Base-by-base conservation (phyloP, 2,888 invertebrate genomes). In the Drosophila rellima region DNA sequence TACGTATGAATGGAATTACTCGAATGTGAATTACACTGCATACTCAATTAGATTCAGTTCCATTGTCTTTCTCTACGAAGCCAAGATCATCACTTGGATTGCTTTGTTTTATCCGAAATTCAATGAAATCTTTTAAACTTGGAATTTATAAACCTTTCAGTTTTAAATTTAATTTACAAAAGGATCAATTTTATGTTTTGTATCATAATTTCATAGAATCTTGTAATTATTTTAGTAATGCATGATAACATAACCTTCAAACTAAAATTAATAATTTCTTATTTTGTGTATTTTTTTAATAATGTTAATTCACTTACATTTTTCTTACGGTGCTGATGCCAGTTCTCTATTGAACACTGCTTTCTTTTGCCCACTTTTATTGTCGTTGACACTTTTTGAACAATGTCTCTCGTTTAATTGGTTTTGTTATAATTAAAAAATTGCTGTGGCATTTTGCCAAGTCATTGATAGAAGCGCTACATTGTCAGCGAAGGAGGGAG, bases 361-460 rank as follows among this genome's bases (percentile, higher is more conserved):
- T 54, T 54, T 54, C 55, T 44, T 52, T 56, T 17, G 50, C 54
- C 60, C 73, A 82, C 68, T 85, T 85, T 85, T 48, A 50, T 50
- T n/a, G 42, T 23, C 47, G 64, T 65, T 78, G 79, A 82, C 82
- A 78, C 56, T 70, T 84, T 75, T 42, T 50, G 45, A 40, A 37
- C 18, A 47, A 62, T 37, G 59, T 50, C 64, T 69, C 74, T 74
- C 78, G 71, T 70, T 60, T 50, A 17, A 48, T 69, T 59, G 73
- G 64, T 40, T 47, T 44, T 79, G 80, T 64, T 85, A 77, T 82
- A 88, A 82, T 82, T 82, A 74, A 74, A 74, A 88, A 79, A 70
- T 70, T 68, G 66, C 56, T 70, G 52, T 88, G 86, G 68, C 86
- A 64, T 74, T 65, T 61, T 68, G 88, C 77, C 82, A 85, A 82